Conservation (phyloP, 37 sponge, comb jelly and placozoan species). For the Bolinopsis microptera region DNA sequence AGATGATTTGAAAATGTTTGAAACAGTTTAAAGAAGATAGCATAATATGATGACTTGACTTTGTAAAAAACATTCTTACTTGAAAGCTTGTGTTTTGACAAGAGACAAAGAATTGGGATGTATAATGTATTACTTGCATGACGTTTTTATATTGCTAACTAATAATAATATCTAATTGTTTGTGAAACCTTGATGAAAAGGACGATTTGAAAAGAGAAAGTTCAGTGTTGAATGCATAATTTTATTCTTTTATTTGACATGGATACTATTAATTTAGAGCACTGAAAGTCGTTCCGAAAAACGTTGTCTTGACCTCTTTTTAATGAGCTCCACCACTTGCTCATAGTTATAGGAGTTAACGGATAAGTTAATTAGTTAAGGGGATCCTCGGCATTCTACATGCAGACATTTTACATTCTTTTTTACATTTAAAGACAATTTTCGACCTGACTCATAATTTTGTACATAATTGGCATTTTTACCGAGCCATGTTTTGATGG, state of each 20-base stretch:
- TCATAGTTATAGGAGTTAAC: too few relatives aligned
- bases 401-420: conserved; percentile 9
- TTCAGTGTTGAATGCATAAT: not conserved
- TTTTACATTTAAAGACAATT: not conserved
- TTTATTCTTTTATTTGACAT: not conserved
- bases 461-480: too few relatives aligned
- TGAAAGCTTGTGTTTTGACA: not conserved
- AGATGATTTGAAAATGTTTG: not conserved
- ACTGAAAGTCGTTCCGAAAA: too few relatives aligned
- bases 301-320: too few relatives aligned
- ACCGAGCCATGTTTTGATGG: too few relatives aligned
- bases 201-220: not conserved
- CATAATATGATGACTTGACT: not conserved
- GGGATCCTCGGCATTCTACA: not conserved
- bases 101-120: not conserved
- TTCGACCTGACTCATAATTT: not conserved
- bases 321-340: too few relatives aligned
- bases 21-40: not conserved
- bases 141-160: conserved; percentile 18
- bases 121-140: conserved; percentile 39
- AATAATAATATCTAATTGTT: not conserved
- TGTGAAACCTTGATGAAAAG: not conserved
- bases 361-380: not conserved
- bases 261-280: not conserved
- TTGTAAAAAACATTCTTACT: not conserved